Conservation (phyloP, 2,113 vertebrate genomes). For the Neolamprologus modestus region DNA sequence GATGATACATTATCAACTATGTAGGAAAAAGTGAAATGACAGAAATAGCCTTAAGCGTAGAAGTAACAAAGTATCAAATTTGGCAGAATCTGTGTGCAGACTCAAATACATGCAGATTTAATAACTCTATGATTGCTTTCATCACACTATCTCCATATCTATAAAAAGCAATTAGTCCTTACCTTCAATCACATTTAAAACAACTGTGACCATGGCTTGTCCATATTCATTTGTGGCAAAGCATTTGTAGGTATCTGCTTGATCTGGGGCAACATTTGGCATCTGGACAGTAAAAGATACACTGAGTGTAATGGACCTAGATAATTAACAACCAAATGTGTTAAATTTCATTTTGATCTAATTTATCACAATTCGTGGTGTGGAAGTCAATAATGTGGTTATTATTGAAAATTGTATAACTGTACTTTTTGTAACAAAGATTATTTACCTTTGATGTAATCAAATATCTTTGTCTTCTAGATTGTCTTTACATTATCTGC, state of each 20-base stretch:
- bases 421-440: background rate
- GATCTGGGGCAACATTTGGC: slow-evolving; percentile 68
- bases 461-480: background rate
- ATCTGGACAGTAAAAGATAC: slow-evolving; percentile 66
- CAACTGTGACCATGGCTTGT: slow-evolving; percentile 72
- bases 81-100: background rate
- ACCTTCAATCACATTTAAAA: slow-evolving; percentile 83
- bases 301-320: background rate
- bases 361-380: background rate
- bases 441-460: background rate
- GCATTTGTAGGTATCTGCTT: slow-evolving; percentile 81
- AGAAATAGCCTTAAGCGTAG: background rate
- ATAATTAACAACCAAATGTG: background rate
- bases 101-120: background rate
- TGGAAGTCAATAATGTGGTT: background rate
- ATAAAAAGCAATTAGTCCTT: slow-evolving; percentile 1
- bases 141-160: background rate
- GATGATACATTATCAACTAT: background rate
- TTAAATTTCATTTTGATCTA: background rate
- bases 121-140: background rate
- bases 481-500: background rate
- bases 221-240: slow-evolving; percentile 74
- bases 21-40: background rate
- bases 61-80: background rate
- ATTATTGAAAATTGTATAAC: background rate